Evolutionary conservation across 2,888 invertebrate species (phyloP).

Genomic region (Allacma fusca): DNA sequence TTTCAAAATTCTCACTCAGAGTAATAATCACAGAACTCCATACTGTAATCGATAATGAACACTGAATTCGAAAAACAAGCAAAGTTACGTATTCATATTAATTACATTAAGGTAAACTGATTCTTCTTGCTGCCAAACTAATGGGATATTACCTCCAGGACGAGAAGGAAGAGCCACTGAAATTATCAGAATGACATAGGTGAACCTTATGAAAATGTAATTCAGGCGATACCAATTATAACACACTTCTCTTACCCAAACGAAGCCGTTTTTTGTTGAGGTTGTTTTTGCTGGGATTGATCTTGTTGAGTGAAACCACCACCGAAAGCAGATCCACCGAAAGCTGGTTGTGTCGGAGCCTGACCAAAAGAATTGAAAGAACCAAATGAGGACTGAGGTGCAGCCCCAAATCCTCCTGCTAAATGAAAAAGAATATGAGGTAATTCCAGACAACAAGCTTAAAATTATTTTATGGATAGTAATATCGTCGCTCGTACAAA

Average conservation of each 20-base stretch:
- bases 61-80: no score
- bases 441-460: neutral
- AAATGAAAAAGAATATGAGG: neutral
- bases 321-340: neutral
- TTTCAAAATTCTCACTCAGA: no score
- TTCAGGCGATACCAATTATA: neutral
- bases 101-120: no score
- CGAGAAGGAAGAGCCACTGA: constrained; percentile 22
- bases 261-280: constrained; percentile 5
- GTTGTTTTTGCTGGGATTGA: neutral
- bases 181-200: neutral
- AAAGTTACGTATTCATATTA: no score
- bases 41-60: no score
- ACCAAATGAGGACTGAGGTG: constrained; percentile 23
- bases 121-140: no score
- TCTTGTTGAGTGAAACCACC: constrained; percentile 19
- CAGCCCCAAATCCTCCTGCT: neutral
- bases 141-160: constrained; percentile 30
- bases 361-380: constrained; percentile 24
- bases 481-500: no score
- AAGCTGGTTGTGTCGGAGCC: constrained; percentile 14
- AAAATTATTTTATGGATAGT: no score
- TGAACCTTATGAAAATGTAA: neutral
- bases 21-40: no score
- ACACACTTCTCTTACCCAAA: constrained; percentile 27